Base-by-base conservation (phyloP, 1,140 invertebrate genomes). In the Aphelenchoides besseyi region DNA sequence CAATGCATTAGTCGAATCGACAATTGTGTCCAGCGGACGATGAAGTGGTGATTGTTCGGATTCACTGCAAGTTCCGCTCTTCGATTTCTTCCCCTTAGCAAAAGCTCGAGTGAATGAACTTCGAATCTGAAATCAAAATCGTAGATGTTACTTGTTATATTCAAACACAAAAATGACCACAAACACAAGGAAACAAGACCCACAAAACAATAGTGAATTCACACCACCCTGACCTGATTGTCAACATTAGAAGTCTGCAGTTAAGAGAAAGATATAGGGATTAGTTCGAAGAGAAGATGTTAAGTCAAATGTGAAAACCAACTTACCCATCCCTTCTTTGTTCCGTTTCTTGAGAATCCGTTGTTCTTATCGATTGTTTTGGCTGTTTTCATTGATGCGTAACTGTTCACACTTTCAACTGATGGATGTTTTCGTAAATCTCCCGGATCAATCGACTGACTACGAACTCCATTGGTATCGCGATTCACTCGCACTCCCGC, bases 61-160 rank as follows among this genome's bases (percentile, higher is more conserved):
- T 2, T 89, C 84, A 0, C 57, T 62, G n/a, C 5, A 37, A 29
- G 48, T 35, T n/a, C 88, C 89, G 74, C 88, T 88, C 67, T 87
- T 86, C 35, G 85, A 89, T 75, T 90, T 90, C 74, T 90, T 89
- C 29, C 88, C 88, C 62, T 89, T 86, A 3, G 92, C 94, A 85
- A 98, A 97, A n/a, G 95, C 95, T 87, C 96, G 96, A 74, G 92
- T 95, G 85, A 98, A 97, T 12, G 94, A 97, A 86, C 92, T 95
- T 48, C 94, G 88, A 48, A 97, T 86, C 92, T 92, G 18, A 28
- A 59, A 59, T 33, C 5, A 59, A 33, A 59, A 59, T 28, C n/a
- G n/a, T 5, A 8, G n/a, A 8, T 41, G 37, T 41, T n/a, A 41
- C 5, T 8, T 41, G 5, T 8, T n/a, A n/a, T n/a, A n/a, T n/a